phyloP scores from a whole-genome alignment of 2,113 vertebrate species.

The Semnornis frantzii region DNA sequence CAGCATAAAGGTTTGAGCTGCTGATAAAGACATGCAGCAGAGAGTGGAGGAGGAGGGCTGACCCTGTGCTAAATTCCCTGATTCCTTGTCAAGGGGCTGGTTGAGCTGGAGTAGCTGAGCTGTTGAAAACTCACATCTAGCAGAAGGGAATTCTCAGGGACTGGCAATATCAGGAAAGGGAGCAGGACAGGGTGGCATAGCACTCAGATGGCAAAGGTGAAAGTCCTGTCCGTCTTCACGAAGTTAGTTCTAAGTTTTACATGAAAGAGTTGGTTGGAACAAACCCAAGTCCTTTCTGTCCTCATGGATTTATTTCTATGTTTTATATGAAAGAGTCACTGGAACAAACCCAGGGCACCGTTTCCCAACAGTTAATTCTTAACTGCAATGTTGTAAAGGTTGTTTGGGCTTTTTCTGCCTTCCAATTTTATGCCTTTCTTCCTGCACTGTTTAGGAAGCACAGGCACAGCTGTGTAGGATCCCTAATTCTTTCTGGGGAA shows the following conservation, averaged over 20 bases:
- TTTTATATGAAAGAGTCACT: background rate
- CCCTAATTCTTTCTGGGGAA: background rate
- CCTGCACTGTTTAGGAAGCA: background rate
- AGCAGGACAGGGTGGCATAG: background rate
- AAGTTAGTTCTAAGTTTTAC: background rate
- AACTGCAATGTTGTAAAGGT: background rate
- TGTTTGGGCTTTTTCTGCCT: background rate
- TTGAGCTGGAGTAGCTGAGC: background rate
- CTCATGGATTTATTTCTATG: background rate
- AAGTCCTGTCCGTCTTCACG: background rate
- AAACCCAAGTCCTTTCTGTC: background rate
- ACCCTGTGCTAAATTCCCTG: background rate
- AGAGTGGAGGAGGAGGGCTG: background rate
- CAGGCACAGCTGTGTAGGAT: background rate
- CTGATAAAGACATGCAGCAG: rapidly evolving
- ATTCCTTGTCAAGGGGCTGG: background rate
- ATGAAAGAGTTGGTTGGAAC: background rate
- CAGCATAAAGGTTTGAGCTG: background rate
- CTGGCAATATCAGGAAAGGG: background rate
- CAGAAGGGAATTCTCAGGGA: background rate
- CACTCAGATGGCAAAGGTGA: background rate
- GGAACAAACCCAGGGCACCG: background rate
- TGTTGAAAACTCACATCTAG: background rate
- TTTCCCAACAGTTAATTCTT: background rate
- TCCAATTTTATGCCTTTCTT: background rate